Base-by-base conservation (phyloP, 2,888 invertebrate genomes). In the Caenorhabditis panamensis region DNA sequence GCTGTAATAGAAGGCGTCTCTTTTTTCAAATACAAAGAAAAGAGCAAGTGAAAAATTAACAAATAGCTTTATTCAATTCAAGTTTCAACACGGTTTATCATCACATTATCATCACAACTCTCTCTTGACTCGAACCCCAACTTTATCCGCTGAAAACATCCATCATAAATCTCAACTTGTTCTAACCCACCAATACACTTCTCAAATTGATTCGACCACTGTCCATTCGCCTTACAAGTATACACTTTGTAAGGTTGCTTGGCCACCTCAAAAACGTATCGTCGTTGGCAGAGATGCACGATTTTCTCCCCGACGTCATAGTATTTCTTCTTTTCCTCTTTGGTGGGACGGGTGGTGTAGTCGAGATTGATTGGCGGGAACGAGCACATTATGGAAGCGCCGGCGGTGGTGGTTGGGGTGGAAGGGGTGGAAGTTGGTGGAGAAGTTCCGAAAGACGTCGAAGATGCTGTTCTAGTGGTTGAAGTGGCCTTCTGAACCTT, bases 151-250 rank as follows among this genome's bases (percentile, higher is more conserved):
- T 56, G 26, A 56, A 18, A 51, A 22, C 16, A 3, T 13, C 20
- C 24, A 3, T n/a, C 13, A 24, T 18, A 6, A 16, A 6, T 5
- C 13, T 13, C 36, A n/a, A n/a, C 36, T 36, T 11, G n/a, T n/a
- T 11, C 36, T 16, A 5, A 59, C 59, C 18, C 36, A 61, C 61
- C 24, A 24, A 61, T 24, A 24, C 61, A 61, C 6, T 8, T 44
- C 20, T 41, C 20, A 2, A n/a, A 18, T 1, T 11, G 8, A 9
- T 36, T 36, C 6, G 11, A 36, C 61, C 61, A 61, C 18, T 18
- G 3, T 9, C 61, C 61, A 24, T 44, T 44, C 18, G 41, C 5
- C 13, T 24, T 3, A 18, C 61, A 61, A 1, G 8, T 3, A 16
- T 61, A 44, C 11, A 44, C 24, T 6, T 61, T 61, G 41, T 44